phyloP scores from a whole-genome alignment of 2,888 invertebrate species.

The Sthenelais limicola region DNA sequence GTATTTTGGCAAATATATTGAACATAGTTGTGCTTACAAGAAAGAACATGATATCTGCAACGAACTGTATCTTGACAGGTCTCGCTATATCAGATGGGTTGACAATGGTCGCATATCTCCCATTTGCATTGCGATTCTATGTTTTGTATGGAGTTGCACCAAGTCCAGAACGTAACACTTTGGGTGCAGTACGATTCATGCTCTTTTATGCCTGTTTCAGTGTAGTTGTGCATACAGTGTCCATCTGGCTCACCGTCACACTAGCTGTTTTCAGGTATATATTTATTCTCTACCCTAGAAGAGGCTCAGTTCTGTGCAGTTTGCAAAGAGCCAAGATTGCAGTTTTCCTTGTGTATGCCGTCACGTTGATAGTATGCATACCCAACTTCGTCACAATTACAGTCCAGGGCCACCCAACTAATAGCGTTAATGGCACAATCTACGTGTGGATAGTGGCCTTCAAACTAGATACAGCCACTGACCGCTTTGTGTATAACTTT shows the following conservation, averaged over 20 bases:
- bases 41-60: slow-evolving; percentile 89
- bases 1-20: slow-evolving; percentile 88
- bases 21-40: slow-evolving; percentile 88
- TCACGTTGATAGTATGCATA: slow-evolving; percentile 66
- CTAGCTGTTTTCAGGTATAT: slow-evolving; percentile 92
- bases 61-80: slow-evolving; percentile 83
- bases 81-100: slow-evolving; percentile 91
- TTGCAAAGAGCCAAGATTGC: slow-evolving; percentile 86
- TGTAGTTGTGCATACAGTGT: slow-evolving; percentile 90
- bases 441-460: slow-evolving; percentile 74
- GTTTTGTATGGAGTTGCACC: slow-evolving; percentile 58
- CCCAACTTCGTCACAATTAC: slow-evolving; percentile 73
- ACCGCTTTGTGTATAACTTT: slow-evolving; percentile 72
- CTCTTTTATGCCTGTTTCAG: slow-evolving; percentile 89
- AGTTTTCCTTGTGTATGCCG: slow-evolving; percentile 77
- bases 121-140: slow-evolving; percentile 83
- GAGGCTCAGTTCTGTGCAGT: slow-evolving; percentile 87
- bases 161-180: slow-evolving; percentile 61
- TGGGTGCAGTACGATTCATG: slow-evolving; percentile 71
- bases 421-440: slow-evolving; percentile 44
- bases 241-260: slow-evolving; percentile 94
- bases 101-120: slow-evolving; percentile 91
- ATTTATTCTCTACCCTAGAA: slow-evolving; percentile 78
- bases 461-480: slow-evolving; percentile 68
- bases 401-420: slow-evolving; percentile 22